Evolutionary conservation across 92 coral and sea anemone genomes (phyloP).

Genomic region (Ricordea florida): DNA sequence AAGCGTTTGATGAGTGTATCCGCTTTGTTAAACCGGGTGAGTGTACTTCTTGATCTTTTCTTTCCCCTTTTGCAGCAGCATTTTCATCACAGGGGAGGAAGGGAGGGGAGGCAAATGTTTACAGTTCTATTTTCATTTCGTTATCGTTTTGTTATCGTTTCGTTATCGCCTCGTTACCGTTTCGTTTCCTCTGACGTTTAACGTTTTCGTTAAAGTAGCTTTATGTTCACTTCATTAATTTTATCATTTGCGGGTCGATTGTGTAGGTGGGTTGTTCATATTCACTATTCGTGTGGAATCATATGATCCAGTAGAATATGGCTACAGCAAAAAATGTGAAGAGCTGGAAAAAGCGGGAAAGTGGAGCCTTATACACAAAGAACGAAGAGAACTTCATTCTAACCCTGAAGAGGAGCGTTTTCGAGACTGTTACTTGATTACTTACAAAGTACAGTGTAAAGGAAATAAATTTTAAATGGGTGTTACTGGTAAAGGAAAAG

Average conservation of each 20-base stretch:
- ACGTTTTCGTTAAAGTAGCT: too few relatives aligned
- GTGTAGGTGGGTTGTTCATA: slow-evolving; percentile 55
- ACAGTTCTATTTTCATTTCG: not conserved
- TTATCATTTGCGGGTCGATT: not conserved
- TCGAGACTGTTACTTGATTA: slow-evolving; percentile 33
- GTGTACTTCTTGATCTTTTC: not conserved
- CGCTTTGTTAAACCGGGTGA: slow-evolving; percentile 66
- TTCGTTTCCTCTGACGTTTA: too few relatives aligned
- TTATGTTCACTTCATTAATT: not conserved
- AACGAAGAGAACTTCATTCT: slow-evolving; percentile 22
- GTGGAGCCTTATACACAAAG: slow-evolving; percentile 29
- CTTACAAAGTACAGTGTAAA: slow-evolving; percentile 34
- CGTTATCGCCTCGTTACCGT: too few relatives aligned
- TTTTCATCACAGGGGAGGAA: not conserved
- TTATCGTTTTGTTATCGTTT: not conserved
- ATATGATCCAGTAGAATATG: slow-evolving; percentile 39
- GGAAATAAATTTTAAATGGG: too few relatives aligned
- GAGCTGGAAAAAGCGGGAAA: slow-evolving; percentile 45
- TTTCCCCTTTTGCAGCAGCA: not conserved
- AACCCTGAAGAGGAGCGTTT: slow-evolving; percentile 13
- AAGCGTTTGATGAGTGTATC: slow-evolving; percentile 41
- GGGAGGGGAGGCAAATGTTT: not conserved
- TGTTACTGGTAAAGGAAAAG: too few relatives aligned
- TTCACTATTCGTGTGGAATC: slow-evolving; percentile 64
- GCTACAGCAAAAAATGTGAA: slow-evolving; percentile 45